Evolutionary conservation across 92 coral and sea anemone genomes (phyloP).

Genomic region (Siderastrea radians): DNA sequence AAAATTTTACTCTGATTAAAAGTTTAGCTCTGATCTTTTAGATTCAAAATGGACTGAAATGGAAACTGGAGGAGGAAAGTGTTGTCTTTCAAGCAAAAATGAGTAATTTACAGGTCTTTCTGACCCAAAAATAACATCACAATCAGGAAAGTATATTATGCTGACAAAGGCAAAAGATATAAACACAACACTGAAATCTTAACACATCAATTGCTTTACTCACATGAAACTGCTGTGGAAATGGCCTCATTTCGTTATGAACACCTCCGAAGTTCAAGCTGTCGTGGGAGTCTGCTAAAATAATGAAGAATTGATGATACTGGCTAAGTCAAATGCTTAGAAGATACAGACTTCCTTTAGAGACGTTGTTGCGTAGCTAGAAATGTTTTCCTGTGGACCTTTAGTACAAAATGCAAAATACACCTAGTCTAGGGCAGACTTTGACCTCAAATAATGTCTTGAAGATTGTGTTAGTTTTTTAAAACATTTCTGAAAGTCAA

Average conservation of each 20-base stretch:
- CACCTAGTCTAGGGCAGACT: neutral
- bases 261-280: conserved; percentile 17
- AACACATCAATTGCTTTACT: neutral
- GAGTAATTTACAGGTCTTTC: neutral
- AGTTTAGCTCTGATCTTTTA: neutral
- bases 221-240: conserved; percentile 15
- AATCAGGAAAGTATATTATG: neutral
- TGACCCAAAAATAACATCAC: neutral
- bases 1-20: neutral
- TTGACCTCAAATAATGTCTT: neutral
- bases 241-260: conserved; percentile 22
- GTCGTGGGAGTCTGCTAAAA: conserved; percentile 43
- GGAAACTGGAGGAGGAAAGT: neutral
- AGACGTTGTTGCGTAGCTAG: neutral
- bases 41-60: neutral
- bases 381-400: neutral
- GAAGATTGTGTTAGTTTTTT: neutral
- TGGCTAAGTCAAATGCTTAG: neutral
- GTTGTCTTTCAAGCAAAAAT: neutral
- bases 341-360: neutral
- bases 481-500: neutral
- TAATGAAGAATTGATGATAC: neutral
- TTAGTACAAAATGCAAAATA: neutral
- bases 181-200: neutral
- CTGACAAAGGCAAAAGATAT: neutral